Conservation (phyloP, 2,888 invertebrate genomes). For the Timandra comae region DNA sequence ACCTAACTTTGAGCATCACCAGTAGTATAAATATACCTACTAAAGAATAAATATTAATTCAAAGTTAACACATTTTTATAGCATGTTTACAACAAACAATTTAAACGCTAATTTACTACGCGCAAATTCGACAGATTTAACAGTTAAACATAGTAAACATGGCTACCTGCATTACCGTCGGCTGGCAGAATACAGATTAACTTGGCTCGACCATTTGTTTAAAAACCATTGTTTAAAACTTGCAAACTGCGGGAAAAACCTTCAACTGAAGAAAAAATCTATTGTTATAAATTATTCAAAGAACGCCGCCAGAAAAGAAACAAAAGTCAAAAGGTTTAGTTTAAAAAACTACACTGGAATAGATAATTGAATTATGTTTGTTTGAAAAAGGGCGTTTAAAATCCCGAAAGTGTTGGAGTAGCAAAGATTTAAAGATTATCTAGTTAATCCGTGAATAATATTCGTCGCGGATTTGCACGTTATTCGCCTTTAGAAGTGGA, state of each 20-base stretch:
- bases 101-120: constrained; percentile 16
- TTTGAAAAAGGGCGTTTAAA: no score
- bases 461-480: no score
- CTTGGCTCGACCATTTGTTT: constrained; percentile 25
- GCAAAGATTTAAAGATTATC: no score
- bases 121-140: constrained; percentile 23
- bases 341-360: constrained; percentile 35
- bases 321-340: constrained; percentile 27
- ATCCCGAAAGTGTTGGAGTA: no score
- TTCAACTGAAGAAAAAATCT: constrained; percentile 29
- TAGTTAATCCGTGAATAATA: no score
- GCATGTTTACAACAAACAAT: constrained; percentile 16
- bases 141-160: constrained; percentile 19
- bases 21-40: no score
- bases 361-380: constrained; percentile 46
- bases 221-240: constrained; percentile 34
- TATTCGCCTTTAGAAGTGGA: no score
- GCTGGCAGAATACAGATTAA: constrained; percentile 12
- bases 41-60: no score
- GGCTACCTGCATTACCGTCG: constrained; percentile 35
- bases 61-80: no score
- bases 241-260: constrained; percentile 42
- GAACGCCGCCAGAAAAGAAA: constrained; percentile 37
- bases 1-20: no score
- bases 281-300: constrained; percentile 43